These are phyloP conservation scores for Amazona guildingii DNA, from an alignment of 2,113 vertebrate species.

Conservation along the genomic window DNA sequence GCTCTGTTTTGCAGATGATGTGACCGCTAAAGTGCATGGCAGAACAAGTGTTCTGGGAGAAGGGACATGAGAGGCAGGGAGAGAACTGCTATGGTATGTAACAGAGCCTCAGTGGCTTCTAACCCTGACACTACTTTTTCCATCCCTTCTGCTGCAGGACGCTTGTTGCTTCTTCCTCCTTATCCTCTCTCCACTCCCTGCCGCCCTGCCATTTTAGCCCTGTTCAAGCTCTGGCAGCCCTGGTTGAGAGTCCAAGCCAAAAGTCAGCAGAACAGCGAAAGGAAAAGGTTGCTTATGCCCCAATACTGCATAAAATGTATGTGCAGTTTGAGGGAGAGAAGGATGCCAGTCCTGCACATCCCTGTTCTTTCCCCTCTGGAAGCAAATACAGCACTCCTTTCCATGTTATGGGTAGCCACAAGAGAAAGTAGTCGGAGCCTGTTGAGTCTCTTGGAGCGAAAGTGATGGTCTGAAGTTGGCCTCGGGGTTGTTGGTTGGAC, in stretches of 20 bases:
- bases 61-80: neutral
- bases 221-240: neutral
- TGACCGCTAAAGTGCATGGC: neutral
- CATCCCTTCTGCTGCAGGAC: neutral
- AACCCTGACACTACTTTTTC: neutral
- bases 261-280: neutral
- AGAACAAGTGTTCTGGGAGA: neutral
- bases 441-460: neutral
- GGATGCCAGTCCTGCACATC: neutral
- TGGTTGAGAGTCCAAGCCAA: neutral
- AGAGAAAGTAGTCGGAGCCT: neutral
- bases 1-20: neutral
- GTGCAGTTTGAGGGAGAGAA: neutral
- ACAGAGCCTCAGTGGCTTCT: neutral
- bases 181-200: neutral
- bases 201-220: neutral
- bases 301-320: neutral
- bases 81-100: neutral
- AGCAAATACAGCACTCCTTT: neutral
- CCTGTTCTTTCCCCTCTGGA: neutral
- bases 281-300: neutral
- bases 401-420: neutral
- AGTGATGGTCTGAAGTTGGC: neutral
- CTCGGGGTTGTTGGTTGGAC: neutral
- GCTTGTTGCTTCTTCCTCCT: neutral